Evolutionary conservation across 2,113 vertebrate species (phyloP).

Genomic region (Hypocryptadius cinnamomeus): DNA sequence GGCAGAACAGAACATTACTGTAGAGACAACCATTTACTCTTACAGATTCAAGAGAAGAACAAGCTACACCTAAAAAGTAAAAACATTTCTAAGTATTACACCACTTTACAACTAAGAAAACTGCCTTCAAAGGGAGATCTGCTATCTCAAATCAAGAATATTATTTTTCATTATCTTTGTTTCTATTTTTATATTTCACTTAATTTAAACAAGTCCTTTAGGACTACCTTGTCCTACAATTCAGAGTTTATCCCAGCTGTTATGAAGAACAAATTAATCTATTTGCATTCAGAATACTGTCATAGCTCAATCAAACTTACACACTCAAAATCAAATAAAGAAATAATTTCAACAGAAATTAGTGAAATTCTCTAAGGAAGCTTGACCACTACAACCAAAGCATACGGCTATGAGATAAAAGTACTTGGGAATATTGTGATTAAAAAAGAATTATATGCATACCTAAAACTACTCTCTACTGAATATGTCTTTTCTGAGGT

Average conservation of each 20-base stretch:
- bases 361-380: neutral
- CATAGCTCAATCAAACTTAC: neutral
- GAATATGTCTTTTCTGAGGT: neutral
- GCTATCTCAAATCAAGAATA: neutral
- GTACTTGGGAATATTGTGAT: neutral
- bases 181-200: neutral
- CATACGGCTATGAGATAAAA: neutral
- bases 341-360: neutral
- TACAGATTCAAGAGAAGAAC: neutral
- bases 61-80: neutral
- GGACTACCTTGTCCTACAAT: neutral
- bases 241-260: neutral
- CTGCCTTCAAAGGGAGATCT: neutral
- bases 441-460: constrained; percentile 10
- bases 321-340: neutral
- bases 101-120: neutral
- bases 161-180: neutral
- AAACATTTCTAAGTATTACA: neutral
- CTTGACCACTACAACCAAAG: neutral
- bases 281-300: neutral
- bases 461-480: constrained; percentile 52
- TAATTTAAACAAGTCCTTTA: neutral
- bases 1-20: neutral
- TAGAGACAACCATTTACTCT: neutral
- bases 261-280: neutral